A percentile compares a stretch with the other conserved stretches of the same genome.
Conservation (phyloP, 2,888 invertebrate species). For the Strigamia crassipes region DNA sequence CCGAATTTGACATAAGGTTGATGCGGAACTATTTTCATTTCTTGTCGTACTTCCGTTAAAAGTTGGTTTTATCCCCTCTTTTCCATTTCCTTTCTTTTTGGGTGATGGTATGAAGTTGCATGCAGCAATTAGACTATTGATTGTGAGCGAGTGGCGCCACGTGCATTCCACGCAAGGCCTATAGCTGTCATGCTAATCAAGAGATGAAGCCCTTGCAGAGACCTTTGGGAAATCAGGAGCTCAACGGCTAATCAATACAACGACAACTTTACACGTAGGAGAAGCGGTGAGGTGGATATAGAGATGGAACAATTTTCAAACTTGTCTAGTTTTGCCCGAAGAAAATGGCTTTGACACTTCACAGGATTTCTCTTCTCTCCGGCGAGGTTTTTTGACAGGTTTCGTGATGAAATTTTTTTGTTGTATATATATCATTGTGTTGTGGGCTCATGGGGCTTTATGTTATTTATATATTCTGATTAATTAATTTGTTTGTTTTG, state of each 20-base stretch:
- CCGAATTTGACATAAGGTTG: background rate
- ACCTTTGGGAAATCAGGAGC: slow-evolving; percentile 35
- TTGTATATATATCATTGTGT: background rate
- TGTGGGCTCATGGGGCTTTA: background rate
- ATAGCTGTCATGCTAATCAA: slow-evolving; percentile 40
- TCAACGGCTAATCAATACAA: slow-evolving; percentile 38
- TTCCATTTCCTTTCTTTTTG: slow-evolving; percentile 5
- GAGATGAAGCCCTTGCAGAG: slow-evolving; percentile 40
- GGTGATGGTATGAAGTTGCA: slow-evolving; percentile 25
- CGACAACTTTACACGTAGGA: slow-evolving; percentile 35
- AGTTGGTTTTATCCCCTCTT: background rate
- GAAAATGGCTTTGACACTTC: slow-evolving; percentile 31
- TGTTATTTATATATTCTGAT: background rate
- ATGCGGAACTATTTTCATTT: slow-evolving; percentile 21
- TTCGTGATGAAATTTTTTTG: background rate
- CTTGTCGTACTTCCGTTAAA: background rate
- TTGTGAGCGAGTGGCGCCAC: slow-evolving; percentile 28
- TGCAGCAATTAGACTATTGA: slow-evolving; percentile 42
- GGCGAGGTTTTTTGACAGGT: background rate
- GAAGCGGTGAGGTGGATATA: background rate
- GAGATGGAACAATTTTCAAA: slow-evolving; percentile 32
- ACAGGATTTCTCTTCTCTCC: slow-evolving; percentile 2
- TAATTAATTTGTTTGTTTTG: background rate
- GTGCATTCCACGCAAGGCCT: slow-evolving; percentile 42
- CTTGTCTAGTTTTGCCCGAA: slow-evolving; percentile 1